These are phyloP conservation scores for Scopus umbretta DNA, from an alignment of 2,113 vertebrate species.

Conservation along the genomic window DNA sequence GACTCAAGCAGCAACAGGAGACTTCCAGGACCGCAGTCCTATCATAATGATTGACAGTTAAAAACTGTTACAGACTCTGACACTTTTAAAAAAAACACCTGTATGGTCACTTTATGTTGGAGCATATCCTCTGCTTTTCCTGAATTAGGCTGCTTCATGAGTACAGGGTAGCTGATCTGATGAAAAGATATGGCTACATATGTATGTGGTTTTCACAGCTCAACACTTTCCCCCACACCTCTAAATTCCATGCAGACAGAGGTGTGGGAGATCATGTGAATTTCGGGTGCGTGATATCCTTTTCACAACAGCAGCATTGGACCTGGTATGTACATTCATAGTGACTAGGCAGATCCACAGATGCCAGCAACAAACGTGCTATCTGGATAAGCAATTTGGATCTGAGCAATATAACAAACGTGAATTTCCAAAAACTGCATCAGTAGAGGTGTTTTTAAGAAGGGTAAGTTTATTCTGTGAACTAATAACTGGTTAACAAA, in stretches of 20 bases:
- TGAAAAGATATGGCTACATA: background rate
- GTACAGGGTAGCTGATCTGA: background rate
- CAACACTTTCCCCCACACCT: background rate
- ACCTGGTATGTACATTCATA: fast-evolving
- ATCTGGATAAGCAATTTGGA: background rate
- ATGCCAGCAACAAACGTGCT: background rate
- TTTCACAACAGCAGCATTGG: background rate
- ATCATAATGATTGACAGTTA: fast-evolving
- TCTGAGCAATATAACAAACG: background rate
- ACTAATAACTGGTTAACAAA: background rate
- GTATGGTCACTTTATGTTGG: background rate
- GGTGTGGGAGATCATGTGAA: background rate
- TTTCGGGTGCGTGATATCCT: background rate
- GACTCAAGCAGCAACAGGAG: background rate
- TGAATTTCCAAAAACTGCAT: background rate
- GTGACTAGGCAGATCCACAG: background rate
- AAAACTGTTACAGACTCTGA: fast-evolving
- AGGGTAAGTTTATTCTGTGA: background rate
- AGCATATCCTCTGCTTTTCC: background rate
- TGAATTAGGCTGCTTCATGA: background rate
- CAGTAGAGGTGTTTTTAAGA: background rate
- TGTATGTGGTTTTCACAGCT: background rate
- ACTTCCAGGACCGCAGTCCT: background rate
- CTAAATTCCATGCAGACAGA: background rate
- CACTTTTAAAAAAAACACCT: background rate